Evolutionary conservation across 1,140 invertebrate genomes (phyloP).

Genomic region (Octopus bimaculoides): DNA sequence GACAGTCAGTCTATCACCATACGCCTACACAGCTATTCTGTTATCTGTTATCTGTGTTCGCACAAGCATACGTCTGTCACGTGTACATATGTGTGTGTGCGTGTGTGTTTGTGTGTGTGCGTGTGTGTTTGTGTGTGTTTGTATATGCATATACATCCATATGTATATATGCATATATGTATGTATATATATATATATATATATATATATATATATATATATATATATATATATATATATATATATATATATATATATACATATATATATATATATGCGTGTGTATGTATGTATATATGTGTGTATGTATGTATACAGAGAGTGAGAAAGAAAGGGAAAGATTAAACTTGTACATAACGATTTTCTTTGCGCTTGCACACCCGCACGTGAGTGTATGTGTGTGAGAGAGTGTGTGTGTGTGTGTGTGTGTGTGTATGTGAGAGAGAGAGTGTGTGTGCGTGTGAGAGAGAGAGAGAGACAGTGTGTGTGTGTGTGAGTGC

Average conservation of each 20-base stretch:
- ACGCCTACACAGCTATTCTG: too few relatives aligned
- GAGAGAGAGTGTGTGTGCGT: too few relatives aligned
- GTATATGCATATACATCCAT: background rate
- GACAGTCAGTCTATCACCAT: too few relatives aligned
- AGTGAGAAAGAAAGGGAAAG: too few relatives aligned
- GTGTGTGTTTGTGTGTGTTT: background rate
- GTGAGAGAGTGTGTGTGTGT: too few relatives aligned
- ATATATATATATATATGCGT: background rate
- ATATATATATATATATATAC: background rate
- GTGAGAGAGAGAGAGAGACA: too few relatives aligned
- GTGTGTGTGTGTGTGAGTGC: too few relatives aligned
- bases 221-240: background rate
- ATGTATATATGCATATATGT: background rate
- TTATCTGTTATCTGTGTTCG: too few relatives aligned
- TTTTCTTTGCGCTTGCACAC: too few relatives aligned
- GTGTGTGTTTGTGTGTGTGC: background rate
- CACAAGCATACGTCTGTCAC: background rate
- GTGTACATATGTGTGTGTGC: background rate
- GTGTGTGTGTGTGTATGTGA: too few relatives aligned
- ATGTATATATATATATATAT: background rate
- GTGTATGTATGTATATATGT: background rate
- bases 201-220: background rate
- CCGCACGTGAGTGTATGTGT: too few relatives aligned
- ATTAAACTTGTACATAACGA: too few relatives aligned
- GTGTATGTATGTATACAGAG: background rate